Evolutionary conservation across 2,797 vertebrate genomes (phyloP), one percentile per base, ranked within the genome.

Genomic region (Danio albolineatus): DNA sequence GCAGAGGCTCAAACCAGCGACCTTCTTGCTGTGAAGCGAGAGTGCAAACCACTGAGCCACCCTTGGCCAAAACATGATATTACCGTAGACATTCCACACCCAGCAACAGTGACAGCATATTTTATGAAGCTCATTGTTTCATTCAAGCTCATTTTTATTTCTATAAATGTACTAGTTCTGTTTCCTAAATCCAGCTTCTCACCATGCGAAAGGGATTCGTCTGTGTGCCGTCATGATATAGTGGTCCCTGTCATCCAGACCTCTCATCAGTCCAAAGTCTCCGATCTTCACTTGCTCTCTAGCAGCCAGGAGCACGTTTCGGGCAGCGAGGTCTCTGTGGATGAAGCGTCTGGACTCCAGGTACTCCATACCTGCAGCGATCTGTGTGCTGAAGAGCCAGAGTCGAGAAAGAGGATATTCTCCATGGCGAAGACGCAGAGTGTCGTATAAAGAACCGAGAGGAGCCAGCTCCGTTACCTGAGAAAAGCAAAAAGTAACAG

Each of bases 151-250:
- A n/a, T n/a, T 49, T 46, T 28, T 61, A 6, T 41, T 44, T 44
- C n/a, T 43, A n/a, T 6, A 46, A 28, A 17, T 28, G 17, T 21
- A 49, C 59, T 62, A 8, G 14, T 19, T 14, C 48, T 12, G 36
- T 8, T 5, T n/a, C n/a, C n/a, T n/a, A n/a, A n/a, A n/a, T n/a
- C n/a, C n/a, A n/a, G n/a, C n/a, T 9, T 51, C 80, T 92, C 88
- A 97, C 96, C 96, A 97, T 6, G 96, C 96, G 1, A 95, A 97
- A 0, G 96, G 96, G 82, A 98, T 96, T 44, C 94, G 92, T 13
- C 87, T 93, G 83, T 96, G 95, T 0, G 95, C 92, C 0, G 91
- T 90, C 96, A 97, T 97, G 83, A 97, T 80, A 12, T 97, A 97
- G 67, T 95, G 95, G 77, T 96, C 94, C 0, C 19, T 77, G 19